Evolutionary conservation across 2,113 vertebrate genomes (phyloP).

Genomic region (Ptilorrhoa leucosticta): DNA sequence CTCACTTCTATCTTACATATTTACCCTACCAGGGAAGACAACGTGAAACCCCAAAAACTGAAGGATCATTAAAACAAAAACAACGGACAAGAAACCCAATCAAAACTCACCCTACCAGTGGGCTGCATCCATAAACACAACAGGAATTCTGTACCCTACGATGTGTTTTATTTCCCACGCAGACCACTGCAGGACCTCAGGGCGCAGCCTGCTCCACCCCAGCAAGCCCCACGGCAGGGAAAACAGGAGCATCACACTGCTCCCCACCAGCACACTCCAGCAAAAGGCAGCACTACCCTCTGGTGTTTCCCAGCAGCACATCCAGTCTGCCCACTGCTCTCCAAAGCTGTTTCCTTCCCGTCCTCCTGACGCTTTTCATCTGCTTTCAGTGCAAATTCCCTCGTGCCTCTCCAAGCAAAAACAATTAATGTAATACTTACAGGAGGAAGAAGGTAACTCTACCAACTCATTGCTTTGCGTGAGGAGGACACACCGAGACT

Average conservation of each 20-base stretch:
- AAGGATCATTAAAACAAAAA: background rate
- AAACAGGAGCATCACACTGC: fast-evolving
- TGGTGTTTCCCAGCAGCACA: background rate
- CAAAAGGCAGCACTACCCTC: background rate
- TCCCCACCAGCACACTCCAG: fast-evolving
- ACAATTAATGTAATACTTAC: background rate
- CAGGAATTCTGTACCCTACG: fast-evolving
- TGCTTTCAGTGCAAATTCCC: background rate
- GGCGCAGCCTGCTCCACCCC: background rate
- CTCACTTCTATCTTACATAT: background rate
- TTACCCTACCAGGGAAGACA: background rate
- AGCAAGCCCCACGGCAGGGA: fast-evolving
- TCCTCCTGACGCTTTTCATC: background rate
- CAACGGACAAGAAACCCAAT: background rate
- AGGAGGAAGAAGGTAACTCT: background rate
- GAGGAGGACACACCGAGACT: background rate
- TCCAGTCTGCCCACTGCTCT: no score
- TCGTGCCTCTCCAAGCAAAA: background rate
- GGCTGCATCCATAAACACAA: background rate
- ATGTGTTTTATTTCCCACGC: fast-evolving
- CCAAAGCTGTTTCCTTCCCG: background rate
- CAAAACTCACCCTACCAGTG: background rate
- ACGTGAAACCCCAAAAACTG: background rate
- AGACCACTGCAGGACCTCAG: background rate
- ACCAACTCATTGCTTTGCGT: background rate